Base-by-base conservation (phyloP, 1,140 invertebrate genomes). In the Chironomus tepperi region DNA sequence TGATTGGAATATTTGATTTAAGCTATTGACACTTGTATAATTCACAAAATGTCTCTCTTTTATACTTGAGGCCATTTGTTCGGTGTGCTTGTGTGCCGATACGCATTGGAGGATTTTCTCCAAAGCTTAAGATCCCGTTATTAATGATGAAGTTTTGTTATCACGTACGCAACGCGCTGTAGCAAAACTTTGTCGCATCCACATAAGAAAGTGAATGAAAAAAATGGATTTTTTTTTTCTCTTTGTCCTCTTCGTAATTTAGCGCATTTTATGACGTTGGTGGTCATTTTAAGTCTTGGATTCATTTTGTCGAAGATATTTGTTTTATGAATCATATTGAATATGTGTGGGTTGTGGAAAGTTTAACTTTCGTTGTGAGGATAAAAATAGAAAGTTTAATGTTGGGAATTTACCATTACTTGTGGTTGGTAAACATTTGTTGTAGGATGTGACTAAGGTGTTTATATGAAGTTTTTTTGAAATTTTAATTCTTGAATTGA, bases 91-190 rank as follows among this genome's bases (percentile, higher is more conserved):
- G 2, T 34, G 24, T 34, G 5, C 24, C 24, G 43, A 47, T 47
- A 57, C 47, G 47, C 47, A 57, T 57, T 57, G 47, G 47, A 57
- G 47, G 47, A 57, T 57, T 57, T 57, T 57, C 47, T 5, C n/a
- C 24, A n/a, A 57, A n/a, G 8, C 47, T 57, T 57, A 57, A n/a
- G n/a, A 70, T 70, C 65, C 65, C 65, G 16, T 19, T 19, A 70
- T 70, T 70, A 21, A 70, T 70, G 65, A 70, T 16, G 18, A 70
- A 70, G 65, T 70, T 70, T 70, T 21, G 19, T 19, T 21, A 70
- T 70, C 65, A 70, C 65, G 65, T 70, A 70, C 19, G 16, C 16
- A 18, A 70, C 16, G 65, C 65, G 65, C 65, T 70, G n/a, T 57
- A n/a, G 47, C 47, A 57, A 47, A 57, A 57, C 47, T 57, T 57